phyloP scores from a whole-genome alignment of 2,113 vertebrate genomes.

The Vicugna pacos region DNA sequence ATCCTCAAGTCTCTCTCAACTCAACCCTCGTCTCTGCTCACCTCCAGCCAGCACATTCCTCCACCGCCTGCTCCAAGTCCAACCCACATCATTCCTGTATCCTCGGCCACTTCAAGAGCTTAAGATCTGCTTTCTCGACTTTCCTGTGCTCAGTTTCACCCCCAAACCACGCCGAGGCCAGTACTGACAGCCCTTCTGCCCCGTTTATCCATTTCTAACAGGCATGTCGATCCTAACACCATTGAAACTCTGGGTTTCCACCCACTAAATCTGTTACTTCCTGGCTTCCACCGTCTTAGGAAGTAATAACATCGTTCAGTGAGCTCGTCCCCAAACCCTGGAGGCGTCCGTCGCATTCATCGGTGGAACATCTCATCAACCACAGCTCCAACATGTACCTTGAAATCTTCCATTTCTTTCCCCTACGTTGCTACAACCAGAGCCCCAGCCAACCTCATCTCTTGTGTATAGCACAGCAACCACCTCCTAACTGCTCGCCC shows the following conservation, averaged over 20 bases:
- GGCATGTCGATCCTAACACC: not conserved
- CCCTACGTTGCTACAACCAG: not conserved
- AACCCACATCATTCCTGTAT: not conserved
- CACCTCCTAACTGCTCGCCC: not conserved
- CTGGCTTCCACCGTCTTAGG: not conserved
- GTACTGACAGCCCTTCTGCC: too few relatives aligned
- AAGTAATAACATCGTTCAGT: not conserved
- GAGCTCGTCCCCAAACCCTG: not conserved
- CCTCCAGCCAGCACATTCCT: not conserved
- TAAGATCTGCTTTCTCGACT: not conserved
- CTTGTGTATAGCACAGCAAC: fast-evolving
- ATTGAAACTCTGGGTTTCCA: not conserved
- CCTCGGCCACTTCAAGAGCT: not conserved
- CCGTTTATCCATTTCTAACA: fast-evolving
- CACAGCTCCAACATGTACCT: not conserved
- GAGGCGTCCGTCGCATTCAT: not conserved
- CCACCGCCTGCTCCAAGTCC: fast-evolving
- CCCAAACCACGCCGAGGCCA: not conserved
- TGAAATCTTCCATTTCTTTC: not conserved
- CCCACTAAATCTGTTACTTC: not conserved
- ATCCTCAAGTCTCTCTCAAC: not conserved
- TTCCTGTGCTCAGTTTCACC: not conserved
- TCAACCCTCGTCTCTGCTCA: not conserved
- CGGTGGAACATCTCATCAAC: too few relatives aligned
- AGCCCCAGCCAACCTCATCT: not conserved